Evolutionary conservation across 2,888 invertebrate species (phyloP), one percentile per base, ranked within the genome.

Genomic region (Prostheceraeus crozeri): DNA sequence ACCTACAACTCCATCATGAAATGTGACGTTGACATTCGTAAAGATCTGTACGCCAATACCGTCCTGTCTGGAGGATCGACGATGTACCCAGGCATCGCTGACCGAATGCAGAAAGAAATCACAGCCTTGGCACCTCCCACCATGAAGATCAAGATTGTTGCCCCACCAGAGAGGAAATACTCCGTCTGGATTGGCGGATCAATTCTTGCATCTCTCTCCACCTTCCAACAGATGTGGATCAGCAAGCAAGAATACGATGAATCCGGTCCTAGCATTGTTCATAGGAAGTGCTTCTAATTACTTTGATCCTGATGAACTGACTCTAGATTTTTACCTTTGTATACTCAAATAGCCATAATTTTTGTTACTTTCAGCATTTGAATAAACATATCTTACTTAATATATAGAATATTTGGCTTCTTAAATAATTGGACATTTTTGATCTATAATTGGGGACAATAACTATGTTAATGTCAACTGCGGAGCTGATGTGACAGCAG

Each of bases 61-160:
- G 88, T 88, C 77, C 82, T 89, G 71, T 88, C 88, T 67, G 89
- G 89, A 67, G 89, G 89, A 72, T 87, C 88, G 81, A 89, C 89
- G 79, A 90, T 91, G 90, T 91, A 88, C 80, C 90, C 89, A 65
- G 86, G 91, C 82, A 90, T 91, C 77, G 90, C 90, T 69, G 91
- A 91, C 80, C 83, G 91, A 71, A 90, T 93, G 90, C 90, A 91
- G 81, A 91, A 90, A 80, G 91, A 91, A 82, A 89, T 90, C 81
- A 88, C 88, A 64, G 85, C 88, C 59, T 82, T 90, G 67, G 82
- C 82, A 36, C 82, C 82, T 48, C 74, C 77, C 67, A 82, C 82
- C 58, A 82, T 83, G 81, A 82, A 83, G 75, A 82, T 83, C 74
- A 80, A 81, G 73, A 79, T 80, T 69, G 87, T 88, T 78, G 87